phyloP scores from a whole-genome alignment of 1,140 invertebrate species.

The Adelges cooleyi region DNA sequence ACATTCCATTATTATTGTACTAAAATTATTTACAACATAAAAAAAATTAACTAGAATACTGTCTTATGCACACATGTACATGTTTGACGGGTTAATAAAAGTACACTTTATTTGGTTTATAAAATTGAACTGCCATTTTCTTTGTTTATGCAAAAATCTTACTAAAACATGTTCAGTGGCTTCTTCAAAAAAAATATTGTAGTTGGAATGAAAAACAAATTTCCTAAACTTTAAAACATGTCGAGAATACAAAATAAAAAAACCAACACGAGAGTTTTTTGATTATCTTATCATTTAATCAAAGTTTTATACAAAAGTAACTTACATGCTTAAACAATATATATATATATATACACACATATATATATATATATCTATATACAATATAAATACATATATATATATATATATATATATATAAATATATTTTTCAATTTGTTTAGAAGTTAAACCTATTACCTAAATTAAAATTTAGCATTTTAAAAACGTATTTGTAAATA shows the following conservation, averaged over 20 bases:
- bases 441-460: conserved; percentile 23
- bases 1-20: conserved; percentile 18
- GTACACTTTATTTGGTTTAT: too few relatives aligned
- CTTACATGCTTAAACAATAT: conserved; percentile 23
- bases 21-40: conserved; percentile 24
- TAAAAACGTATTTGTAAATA: conserved; percentile 15
- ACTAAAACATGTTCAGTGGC: conserved; percentile 27
- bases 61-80: conserved; percentile 13
- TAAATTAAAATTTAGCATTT: conserved; percentile 26
- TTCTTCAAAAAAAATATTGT: neutral
- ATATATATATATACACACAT: conserved; percentile 5
- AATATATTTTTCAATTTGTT: too few relatives aligned
- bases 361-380: conserved; percentile 29
- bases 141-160: conserved; percentile 4
- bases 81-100: conserved; percentile 2
- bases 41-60: conserved; percentile 20
- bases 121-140: too few relatives aligned
- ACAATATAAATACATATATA: conserved; percentile 1
- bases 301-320: conserved; percentile 28
- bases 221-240: conserved; percentile 19
- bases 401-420: conserved; percentile 29
- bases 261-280: conserved; percentile 8
- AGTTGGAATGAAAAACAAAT: conserved; percentile 25
- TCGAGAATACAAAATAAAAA: conserved; percentile 16
- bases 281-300: conserved; percentile 28